Evolutionary conservation across 2,113 vertebrate genomes (phyloP).

Genomic region (Xyliphius kryptos): DNA sequence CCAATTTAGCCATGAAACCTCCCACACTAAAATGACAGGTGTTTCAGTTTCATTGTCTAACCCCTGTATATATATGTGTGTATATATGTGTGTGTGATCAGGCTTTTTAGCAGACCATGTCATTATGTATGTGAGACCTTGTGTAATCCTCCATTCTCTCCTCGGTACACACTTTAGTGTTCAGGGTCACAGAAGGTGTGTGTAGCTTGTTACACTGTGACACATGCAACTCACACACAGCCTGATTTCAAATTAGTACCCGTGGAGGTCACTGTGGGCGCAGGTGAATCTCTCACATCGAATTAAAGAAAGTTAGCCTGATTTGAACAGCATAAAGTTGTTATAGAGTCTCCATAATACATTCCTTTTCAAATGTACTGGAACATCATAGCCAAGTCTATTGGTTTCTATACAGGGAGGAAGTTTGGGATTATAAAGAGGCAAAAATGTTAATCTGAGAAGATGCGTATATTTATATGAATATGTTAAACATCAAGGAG

Average conservation of each 20-base stretch:
- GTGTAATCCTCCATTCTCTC: slow-evolving; percentile 23
- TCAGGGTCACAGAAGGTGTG: slow-evolving; percentile 27
- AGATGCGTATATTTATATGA: no score
- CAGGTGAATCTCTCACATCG: neutral
- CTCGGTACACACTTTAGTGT: slow-evolving; percentile 22
- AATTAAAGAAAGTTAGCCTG: slow-evolving; percentile 1
- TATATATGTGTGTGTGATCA: no score
- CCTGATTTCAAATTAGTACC: slow-evolving; percentile 7
- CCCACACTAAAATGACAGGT: no score
- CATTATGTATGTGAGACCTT: neutral
- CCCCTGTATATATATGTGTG: no score
- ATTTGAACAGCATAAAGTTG: neutral
- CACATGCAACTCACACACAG: slow-evolving; percentile 6
- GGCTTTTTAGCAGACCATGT: no score
- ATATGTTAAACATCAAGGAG: no score
- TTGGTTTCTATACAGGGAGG: neutral
- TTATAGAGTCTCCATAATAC: neutral
- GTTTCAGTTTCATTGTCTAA: no score
- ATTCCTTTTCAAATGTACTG: neutral
- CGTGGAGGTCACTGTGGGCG: neutral
- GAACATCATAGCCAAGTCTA: neutral
- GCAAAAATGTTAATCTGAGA: neutral
- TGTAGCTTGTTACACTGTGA: slow-evolving; percentile 22
- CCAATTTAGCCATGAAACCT: no score
- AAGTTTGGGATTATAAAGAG: neutral